Base-by-base conservation (phyloP, 2,797 vertebrate genomes). In the Sparus aurata region DNA sequence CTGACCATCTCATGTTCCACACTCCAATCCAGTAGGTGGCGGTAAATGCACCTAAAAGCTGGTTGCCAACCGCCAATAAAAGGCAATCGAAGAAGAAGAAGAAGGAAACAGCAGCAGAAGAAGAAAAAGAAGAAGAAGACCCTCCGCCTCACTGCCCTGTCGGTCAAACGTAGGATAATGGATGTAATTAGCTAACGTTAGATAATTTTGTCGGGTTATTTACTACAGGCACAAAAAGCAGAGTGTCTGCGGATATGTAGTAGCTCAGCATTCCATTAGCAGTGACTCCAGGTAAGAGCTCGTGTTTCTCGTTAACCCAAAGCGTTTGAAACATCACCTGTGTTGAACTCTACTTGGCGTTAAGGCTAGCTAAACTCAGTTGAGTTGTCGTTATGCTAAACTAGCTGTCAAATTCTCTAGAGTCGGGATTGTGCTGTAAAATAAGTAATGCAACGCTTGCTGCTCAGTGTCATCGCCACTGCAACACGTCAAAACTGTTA, bases 271-370 rank as follows among this genome's bases (percentile, higher is more conserved):
- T 50, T 75, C 76, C 11, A 55, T 68, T 12, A 58, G 15, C 57
- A 20, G 57, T 54, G 23, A 60, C 23, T 55, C 41, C 70, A 81
- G 91, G 92, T 94, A 86, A 78, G 84, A 43, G 6, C 1, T 46
- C 2, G n/a, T 55, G 1, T 54, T 58, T 76, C 9, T 8, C 30
- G 5, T 5, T 7, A 20, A 8, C 23, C 12, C 12, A 25, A 5
- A 23, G 22, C 10, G 1, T n/a, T 62, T 72, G 1, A 66, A 64
- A 18, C 22, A 43, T 25, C 0, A 38, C 38, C 38, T 38, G 38
- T 52, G 25, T 18, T 57, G 30, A 30, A 25, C 12, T 23, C 7
- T 7, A 8, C 13, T 20, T 10, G 30, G 41, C 25, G 9, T 46
- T 23, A 6, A 52, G 5, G 22, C 38, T 52, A 66, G 70, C 63